Evolutionary conservation across 1,140 invertebrate genomes (phyloP).

Genomic region (Thalassaphorura encarpata): DNA sequence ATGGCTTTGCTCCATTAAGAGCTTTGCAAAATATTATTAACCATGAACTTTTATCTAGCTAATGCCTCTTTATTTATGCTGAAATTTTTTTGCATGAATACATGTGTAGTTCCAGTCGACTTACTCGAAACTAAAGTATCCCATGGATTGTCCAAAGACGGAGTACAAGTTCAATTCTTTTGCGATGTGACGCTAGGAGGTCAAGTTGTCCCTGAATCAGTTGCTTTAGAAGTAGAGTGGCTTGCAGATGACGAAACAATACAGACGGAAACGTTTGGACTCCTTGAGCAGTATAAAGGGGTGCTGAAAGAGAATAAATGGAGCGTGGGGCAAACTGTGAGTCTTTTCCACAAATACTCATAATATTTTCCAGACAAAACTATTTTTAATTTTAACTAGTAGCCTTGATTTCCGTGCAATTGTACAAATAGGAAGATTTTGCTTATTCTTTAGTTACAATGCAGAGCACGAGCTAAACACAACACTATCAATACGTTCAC

Average conservation of each 20-base stretch:
- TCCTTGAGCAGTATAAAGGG: constrained; percentile 32
- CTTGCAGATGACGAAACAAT: constrained; percentile 29
- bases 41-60: too few species aligned
- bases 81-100: neutral
- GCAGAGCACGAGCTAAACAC: constrained; percentile 31
- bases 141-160: constrained; percentile 25
- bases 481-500: constrained; percentile 33
- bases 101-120: constrained; percentile 30
- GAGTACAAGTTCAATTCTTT: constrained; percentile 28
- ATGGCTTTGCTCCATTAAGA: too few species aligned
- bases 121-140: constrained; percentile 33
- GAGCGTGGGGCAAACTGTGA: constrained; percentile 32
- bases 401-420: neutral
- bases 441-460: constrained; percentile 29
- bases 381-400: too few species aligned
- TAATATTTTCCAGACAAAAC: too few species aligned
- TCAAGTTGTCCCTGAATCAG: constrained; percentile 30
- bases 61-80: neutral
- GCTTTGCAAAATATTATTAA: too few species aligned
- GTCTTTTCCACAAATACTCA: neutral
- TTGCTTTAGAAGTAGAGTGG: constrained; percentile 33
- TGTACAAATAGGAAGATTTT: too few species aligned
- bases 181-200: constrained; percentile 32
- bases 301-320: constrained; percentile 33
- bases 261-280: constrained; percentile 31